Evolutionary conservation across 2,797 vertebrate species (phyloP).

Genomic region (Heterohyrax brucei): DNA sequence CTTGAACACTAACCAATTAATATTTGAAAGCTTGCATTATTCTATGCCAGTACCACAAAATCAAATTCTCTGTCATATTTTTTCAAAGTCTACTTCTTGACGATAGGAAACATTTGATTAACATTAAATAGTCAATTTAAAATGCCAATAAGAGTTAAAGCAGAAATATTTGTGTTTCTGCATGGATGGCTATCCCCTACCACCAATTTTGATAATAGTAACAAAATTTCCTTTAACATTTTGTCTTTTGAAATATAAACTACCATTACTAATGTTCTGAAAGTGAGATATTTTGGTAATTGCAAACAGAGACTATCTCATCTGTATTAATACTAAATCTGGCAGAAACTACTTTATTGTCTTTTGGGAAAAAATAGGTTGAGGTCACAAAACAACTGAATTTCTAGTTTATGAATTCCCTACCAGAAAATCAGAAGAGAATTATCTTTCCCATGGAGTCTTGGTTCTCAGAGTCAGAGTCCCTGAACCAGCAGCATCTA

Average conservation of each 20-base stretch:
- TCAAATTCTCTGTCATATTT: too few relatives aligned
- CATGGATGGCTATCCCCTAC: neutral
- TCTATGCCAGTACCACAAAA: neutral
- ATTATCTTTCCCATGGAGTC: neutral
- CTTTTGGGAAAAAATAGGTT: neutral
- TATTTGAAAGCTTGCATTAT: slow-evolving; percentile 5
- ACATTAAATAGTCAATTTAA: too few relatives aligned
- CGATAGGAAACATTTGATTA: neutral
- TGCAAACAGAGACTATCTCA: neutral
- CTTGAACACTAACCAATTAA: neutral
- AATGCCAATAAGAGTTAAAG: neutral
- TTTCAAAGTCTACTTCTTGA: neutral
- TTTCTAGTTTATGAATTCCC: neutral
- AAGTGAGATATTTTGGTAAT: neutral
- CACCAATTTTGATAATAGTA: neutral
- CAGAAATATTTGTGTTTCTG: neutral
- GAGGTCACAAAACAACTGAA: neutral
- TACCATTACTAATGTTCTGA: neutral
- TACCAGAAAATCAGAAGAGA: neutral
- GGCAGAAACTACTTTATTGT: neutral
- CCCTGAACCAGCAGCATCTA: neutral
- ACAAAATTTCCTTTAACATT: neutral
- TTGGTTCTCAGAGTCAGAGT: neutral
- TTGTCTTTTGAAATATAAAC: neutral
- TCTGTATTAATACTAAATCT: neutral